These are phyloP conservation scores for Enteromius argenteus DNA, from an alignment of 2,797 vertebrate species.

Conservation along the genomic window DNA sequence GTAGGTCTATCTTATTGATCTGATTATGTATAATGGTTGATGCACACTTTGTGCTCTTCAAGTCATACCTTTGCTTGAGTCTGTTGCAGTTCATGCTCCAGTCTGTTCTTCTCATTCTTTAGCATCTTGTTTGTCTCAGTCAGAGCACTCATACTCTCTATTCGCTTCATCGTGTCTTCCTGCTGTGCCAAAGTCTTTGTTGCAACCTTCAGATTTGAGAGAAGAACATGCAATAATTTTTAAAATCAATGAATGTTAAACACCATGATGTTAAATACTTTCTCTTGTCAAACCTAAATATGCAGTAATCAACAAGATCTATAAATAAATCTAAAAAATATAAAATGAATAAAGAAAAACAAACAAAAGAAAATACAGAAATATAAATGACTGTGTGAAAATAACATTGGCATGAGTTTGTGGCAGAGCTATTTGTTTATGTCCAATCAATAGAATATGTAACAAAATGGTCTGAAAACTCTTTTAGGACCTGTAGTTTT, in stretches of 20 bases:
- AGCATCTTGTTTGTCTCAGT: conserved; percentile 95
- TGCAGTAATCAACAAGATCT: not conserved
- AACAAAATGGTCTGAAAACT: not conserved
- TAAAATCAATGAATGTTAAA: not conserved
- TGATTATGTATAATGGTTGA: not conserved
- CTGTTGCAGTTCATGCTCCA: conserved; percentile 90
- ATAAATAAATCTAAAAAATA: not conserved
- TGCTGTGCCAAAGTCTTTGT: conserved; percentile 93
- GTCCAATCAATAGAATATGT: not conserved
- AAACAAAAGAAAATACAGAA: not conserved
- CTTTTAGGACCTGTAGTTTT: conserved; percentile 87
- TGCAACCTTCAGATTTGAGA: conserved; percentile 80
- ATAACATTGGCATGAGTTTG: not conserved
- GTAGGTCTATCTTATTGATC: not conserved
- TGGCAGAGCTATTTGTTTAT: not conserved
- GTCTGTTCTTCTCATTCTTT: conserved; percentile 90
- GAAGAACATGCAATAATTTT: not conserved
- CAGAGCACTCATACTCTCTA: conserved; percentile 92
- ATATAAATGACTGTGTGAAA: not conserved
- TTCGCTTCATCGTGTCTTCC: conserved; percentile 97
- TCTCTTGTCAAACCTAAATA: not conserved
- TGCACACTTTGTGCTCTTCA: not conserved
- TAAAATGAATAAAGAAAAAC: not conserved
- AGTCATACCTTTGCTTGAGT: conserved; percentile 85
- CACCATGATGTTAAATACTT: not conserved